Evolutionary conservation across 2,113 vertebrate species (phyloP), one percentile per base, ranked within the genome.

Genomic region (Podiceps cristatus): DNA sequence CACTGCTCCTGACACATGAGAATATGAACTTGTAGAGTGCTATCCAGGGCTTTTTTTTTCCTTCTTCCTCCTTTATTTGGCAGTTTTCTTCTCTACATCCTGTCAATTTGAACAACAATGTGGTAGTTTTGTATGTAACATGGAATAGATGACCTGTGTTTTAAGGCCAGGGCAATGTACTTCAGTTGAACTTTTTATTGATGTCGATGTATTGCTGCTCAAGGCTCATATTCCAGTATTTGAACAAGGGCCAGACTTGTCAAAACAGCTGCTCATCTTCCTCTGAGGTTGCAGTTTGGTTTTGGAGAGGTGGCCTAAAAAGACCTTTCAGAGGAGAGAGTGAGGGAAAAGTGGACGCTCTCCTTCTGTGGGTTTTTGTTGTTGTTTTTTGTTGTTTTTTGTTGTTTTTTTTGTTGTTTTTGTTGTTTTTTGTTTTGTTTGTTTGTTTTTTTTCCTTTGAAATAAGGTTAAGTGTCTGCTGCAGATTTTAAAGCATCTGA

Each of bases 161-260:
- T 78, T 63, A 75, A 64, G 91, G 44, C 47, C 69, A 85, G 92
- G 87, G 45, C 76, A 55, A 8, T 81, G 80, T 84, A 81, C 89
- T 95, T 85, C 3, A 23, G 53, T 13, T 94, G 77, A 93, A 63
- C 86, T 88, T 90, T 63, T 86, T 68, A 76, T 93, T 91, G 84
- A 93, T 80, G 88, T 75, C 95, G 75, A 2, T 84, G 47, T 75
- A 62, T 91, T 92, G 81, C 74, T 90, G 66, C 45, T 86, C 13
- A 66, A 45, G 71, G 72, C 58, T 93, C 88, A 52, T 52, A 64
- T 90, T 87, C 86, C 60, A 49, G n/a, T 95, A 37, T 67, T 95
- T 97, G 94, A 94, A 74, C 60, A 37, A 88, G 92, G 53, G 81
- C 95, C 92, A 94, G 80, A 75, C 68, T 93, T 90, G 81, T 59